A percentile compares a stretch with the other conserved stretches of the same genome.
Evolutionary conservation across 2,888 invertebrate genomes (phyloP).

Genomic region (Tipula vernalis): DNA sequence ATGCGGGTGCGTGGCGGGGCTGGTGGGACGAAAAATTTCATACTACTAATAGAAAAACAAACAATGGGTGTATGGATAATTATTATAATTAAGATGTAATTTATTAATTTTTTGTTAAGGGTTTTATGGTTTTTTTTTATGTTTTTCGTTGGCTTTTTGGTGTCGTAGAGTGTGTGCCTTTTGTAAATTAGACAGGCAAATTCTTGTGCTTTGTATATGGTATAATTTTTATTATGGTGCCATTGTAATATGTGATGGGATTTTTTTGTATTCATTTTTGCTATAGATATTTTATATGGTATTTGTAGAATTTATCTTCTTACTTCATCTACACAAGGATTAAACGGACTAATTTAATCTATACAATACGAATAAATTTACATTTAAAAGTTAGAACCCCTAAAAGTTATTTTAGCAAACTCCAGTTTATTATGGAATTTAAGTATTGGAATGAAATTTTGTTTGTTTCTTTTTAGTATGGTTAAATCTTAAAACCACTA

Average conservation of each 20-base stretch:
- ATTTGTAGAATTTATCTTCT: background rate
- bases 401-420: background rate
- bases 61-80: background rate
- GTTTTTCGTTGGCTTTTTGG: background rate
- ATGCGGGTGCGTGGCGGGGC: background rate
- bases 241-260: background rate
- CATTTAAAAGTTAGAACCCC: background rate
- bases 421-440: background rate
- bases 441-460: background rate
- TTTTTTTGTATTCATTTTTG: background rate
- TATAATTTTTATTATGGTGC: background rate
- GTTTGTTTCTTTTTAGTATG: background rate
- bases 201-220: background rate
- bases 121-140: background rate
- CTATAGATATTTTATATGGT: background rate
- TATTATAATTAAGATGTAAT: background rate
- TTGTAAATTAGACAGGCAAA: background rate
- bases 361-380: background rate
- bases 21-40: background rate
- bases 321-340: background rate
- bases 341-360: background rate
- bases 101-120: slow-evolving; percentile 4
- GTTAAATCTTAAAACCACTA: background rate
- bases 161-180: background rate
- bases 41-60: background rate